Evolutionary conservation across 2,113 vertebrate genomes (phyloP).

Genomic region (Tenebrosternarchus preto): DNA sequence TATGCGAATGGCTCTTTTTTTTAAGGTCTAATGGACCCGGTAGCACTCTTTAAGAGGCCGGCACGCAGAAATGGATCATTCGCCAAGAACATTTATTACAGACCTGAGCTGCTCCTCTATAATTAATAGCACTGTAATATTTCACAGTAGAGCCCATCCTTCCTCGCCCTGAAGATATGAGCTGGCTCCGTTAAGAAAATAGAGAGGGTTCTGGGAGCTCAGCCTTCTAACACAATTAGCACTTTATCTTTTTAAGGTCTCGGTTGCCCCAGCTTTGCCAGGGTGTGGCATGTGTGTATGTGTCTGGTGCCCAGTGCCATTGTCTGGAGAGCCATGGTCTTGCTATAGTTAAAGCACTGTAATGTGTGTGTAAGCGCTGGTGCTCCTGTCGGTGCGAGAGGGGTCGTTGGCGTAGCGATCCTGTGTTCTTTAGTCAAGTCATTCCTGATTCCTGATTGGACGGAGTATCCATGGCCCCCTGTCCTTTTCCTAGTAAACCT

Average conservation of each 20-base stretch:
- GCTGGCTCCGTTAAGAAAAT: slow-evolving; percentile 27
- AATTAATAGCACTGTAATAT: slow-evolving; percentile 53
- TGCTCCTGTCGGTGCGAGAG: slow-evolving; percentile 22
- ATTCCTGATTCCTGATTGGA: slow-evolving; percentile 26
- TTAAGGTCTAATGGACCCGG: slow-evolving; percentile 41
- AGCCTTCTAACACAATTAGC: slow-evolving; percentile 11
- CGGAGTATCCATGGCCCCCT: slow-evolving; percentile 36
- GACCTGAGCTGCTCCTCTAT: slow-evolving; percentile 42
- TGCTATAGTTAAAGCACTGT: too few relatives aligned
- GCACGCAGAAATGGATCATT: slow-evolving; percentile 39
- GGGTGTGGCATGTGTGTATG: neutral
- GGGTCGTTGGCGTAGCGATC: slow-evolving; percentile 20
- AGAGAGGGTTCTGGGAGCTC: slow-evolving; percentile 16
- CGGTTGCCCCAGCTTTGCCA: neutral
- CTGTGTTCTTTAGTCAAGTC: slow-evolving; percentile 54
- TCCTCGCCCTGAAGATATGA: slow-evolving; percentile 47
- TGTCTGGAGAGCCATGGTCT: too few relatives aligned
- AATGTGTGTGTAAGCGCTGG: neutral
- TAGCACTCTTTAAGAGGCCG: slow-evolving; percentile 46
- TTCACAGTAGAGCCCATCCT: slow-evolving; percentile 51
- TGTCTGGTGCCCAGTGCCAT: neutral
- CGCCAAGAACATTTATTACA: slow-evolving; percentile 54
- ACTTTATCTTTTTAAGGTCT: slow-evolving; percentile 23
- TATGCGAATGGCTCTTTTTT: slow-evolving; percentile 4
- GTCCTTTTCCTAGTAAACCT: slow-evolving; percentile 47